Evolutionary conservation across 2,113 vertebrate species (phyloP), one percentile per base, ranked within the genome.

Genomic region (Hippopotamus amphibius): DNA sequence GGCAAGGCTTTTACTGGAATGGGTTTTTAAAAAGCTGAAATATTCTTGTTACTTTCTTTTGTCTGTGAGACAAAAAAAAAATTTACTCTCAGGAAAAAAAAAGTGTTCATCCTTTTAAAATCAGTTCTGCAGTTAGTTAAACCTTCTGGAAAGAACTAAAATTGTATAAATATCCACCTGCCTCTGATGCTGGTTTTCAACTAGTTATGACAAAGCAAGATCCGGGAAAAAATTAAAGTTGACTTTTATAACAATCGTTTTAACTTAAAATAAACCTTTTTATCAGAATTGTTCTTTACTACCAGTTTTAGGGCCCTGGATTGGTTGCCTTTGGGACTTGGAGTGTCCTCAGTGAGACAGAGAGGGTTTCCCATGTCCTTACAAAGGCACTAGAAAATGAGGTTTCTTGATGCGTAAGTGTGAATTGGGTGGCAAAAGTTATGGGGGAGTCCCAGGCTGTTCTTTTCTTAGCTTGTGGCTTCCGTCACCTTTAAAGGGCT

Each of bases 131-230:
- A 79, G 30, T 88, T 65, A 93, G 41, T 66, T 81, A 82, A 90
- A 72, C 82, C 91, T 57, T 93, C 89, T 89, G 37, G 43, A 95
- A 72, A 72, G 72, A 37, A 85, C 57, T 92, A 65, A 82, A 91
- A 68, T 66, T 48, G 76, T 72, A 76, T 65, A 69, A 57, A 96
- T 85, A 90, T 43, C 37, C 28, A 57, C 17, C 30, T 41, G 26
- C 3, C 71, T 48, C 69, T 84, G 50, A 69, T 24, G 33, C 76
- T 93, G 94, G 41, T 16, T 91, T 80, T 92, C 41, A 59, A 48
- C 30, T n/a, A 48, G 48, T 88, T 81, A 61, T 65, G 63, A 69
- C 26, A 81, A 95, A 81, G 55, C 59, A 87, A 90, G 26, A 46
- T 37, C 22, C 17, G 16, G 16, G 4, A 84, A 71, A 86, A 86